A percentile compares a stretch with the other conserved stretches of the same genome.
phyloP scores from a whole-genome alignment of 2,797 vertebrate genomes.

The Synaphobranchus kaupii region DNA sequence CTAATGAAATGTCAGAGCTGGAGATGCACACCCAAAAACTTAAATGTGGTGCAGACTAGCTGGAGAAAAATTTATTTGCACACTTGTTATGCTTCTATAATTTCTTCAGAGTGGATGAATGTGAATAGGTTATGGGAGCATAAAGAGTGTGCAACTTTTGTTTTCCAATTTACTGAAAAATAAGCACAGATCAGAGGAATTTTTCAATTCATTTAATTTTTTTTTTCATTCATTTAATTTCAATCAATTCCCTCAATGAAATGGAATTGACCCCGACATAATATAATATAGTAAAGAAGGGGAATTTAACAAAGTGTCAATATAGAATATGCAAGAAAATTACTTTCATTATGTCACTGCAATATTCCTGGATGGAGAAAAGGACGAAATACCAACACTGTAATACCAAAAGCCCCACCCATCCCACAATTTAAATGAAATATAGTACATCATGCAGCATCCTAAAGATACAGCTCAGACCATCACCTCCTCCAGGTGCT shows the following conservation, averaged over 20 bases:
- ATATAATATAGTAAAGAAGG: too few species aligned
- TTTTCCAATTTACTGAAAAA: background rate
- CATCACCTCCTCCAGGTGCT: slow-evolving; percentile 41
- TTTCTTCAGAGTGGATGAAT: too few species aligned
- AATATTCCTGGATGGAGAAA: background rate
- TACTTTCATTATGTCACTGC: background rate
- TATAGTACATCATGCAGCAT: background rate
- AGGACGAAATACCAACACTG: background rate
- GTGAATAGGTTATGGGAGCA: too few species aligned
- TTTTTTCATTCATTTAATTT: background rate
- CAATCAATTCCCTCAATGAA: background rate
- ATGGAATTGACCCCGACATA: background rate
- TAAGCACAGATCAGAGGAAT: background rate
- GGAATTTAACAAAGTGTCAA: background rate
- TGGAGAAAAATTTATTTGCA: too few species aligned
- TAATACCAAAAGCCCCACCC: background rate
- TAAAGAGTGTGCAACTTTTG: too few species aligned
- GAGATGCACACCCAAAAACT: too few species aligned
- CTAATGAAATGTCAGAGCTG: too few species aligned
- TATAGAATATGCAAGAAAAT: background rate
- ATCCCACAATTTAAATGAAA: background rate
- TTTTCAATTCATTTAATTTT: background rate
- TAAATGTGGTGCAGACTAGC: too few species aligned
- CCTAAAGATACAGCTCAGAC: slow-evolving; percentile 20
- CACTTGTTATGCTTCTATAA: too few species aligned